Percentiles rank a stretch among this genome's conserved stretches.
These are phyloP conservation scores for Chamaea fasciata DNA, from an alignment of 2,113 vertebrate genomes.

Conservation along the genomic window DNA sequence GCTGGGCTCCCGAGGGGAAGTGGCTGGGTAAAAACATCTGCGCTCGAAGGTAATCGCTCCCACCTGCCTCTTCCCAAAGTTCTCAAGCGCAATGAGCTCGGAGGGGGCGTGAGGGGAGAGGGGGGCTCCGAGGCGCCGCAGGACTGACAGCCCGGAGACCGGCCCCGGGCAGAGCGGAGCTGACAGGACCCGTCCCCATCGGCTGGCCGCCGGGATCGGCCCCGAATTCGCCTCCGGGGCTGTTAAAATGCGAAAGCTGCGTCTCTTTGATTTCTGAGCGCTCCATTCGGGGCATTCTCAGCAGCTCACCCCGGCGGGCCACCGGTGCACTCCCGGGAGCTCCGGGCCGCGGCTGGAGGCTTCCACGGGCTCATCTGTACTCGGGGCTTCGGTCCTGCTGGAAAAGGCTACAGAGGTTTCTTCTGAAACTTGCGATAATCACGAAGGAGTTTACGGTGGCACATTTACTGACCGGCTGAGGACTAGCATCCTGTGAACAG, in stretches of 20 bases:
- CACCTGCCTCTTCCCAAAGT: not conserved
- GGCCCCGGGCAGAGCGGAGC: not conserved
- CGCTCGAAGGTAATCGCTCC: not conserved
- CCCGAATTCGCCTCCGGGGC: no score
- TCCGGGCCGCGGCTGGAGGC: not conserved
- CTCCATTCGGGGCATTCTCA: rapidly evolving
- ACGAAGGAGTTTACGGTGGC: not conserved
- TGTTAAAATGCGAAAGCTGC: rapidly evolving
- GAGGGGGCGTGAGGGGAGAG: not conserved
- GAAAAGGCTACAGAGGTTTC: not conserved
- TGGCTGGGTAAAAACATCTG: not conserved
- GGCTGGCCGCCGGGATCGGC: not conserved
- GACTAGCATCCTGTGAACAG: not conserved
- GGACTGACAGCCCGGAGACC: not conserved
- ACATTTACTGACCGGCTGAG: not conserved
- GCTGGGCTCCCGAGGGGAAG: not conserved
- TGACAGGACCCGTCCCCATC: no score
- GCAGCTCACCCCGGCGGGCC: not conserved
- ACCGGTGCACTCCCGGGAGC: no score
- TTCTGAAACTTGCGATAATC: not conserved
- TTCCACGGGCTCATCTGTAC: not conserved
- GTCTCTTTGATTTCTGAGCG: not conserved
- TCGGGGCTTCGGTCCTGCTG: not conserved
- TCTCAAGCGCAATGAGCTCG: not conserved
- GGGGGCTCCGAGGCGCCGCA: not conserved